Evolutionary conservation across 2,888 invertebrate species (phyloP).

Genomic region (Sepiola atlantica): DNA sequence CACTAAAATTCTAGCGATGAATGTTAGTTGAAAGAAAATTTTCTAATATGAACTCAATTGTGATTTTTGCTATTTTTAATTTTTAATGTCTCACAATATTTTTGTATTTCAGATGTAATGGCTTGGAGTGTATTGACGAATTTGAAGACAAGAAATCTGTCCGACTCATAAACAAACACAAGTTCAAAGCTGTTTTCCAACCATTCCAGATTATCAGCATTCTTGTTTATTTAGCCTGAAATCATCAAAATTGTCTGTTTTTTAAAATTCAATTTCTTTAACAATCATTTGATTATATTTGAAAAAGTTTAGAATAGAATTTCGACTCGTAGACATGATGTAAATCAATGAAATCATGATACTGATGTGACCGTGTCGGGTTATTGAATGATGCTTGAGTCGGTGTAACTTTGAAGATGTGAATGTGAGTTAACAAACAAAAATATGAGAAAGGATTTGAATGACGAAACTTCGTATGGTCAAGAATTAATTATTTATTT

Average conservation of each 20-base stretch:
- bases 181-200: slow-evolving; percentile 50
- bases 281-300: not conserved
- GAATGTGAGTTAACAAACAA: too few species aligned
- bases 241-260: not conserved
- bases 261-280: not conserved
- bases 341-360: too few species aligned
- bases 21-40: too few species aligned
- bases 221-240: not conserved
- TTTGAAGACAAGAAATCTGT: slow-evolving; percentile 46
- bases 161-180: slow-evolving; percentile 45
- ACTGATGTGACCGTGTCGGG: too few species aligned
- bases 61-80: not conserved
- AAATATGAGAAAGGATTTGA: too few species aligned
- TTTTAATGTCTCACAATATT: not conserved
- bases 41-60: not conserved
- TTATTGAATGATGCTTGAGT: not conserved
- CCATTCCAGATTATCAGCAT: slow-evolving; percentile 35
- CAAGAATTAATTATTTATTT: too few species aligned
- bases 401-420: too few species aligned
- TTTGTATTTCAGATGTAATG: slow-evolving; percentile 58
- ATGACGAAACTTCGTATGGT: too few species aligned
- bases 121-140: slow-evolving; percentile 55
- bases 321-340: not conserved
- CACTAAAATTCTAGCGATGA: too few species aligned
- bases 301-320: not conserved